Base-by-base conservation (phyloP, 2,888 invertebrate genomes). In the Anodontia alba region DNA sequence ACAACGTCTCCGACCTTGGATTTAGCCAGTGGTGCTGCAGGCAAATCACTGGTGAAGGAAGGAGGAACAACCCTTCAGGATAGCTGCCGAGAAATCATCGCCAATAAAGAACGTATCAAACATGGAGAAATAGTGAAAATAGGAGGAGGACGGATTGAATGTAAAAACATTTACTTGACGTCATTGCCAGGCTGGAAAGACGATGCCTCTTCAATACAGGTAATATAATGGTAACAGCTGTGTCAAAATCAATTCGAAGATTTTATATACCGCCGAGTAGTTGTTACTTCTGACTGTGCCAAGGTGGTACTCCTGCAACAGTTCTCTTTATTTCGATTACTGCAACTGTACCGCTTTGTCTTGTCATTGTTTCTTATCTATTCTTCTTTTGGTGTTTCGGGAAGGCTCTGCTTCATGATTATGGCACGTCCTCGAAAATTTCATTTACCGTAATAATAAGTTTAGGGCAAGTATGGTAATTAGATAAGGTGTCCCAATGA, bases 91-190 rank as follows among this genome's bases (percentile, higher is more conserved):
- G 15, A 33, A 15, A 76, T 57, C 0, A 26, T 54, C 1, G 26
- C 23, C 2, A 76, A 79, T 43, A 57, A 54, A 3, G 29, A 72
- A 8, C 75, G 46, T 20, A 77, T 81, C 1, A 23, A 74, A 26
- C 68, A 23, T 69, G 84, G 81, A n/a, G 77, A 81, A 33, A 62
- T 81, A 33, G 84, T 77, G 31, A 43, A 62, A 7, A 67, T 81
- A 8, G 68, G 49, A 26, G 70, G 69, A 17, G 78, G 78, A n/a
- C 26, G 33, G 0, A 71, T 84, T 17, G 72, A 84, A 72, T 84
- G 84, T 42, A 71, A 69, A 1, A 23, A 67, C 5, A 73, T 84
- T 42, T 81, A 76, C 72, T 57, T 84, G 68, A 84, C 84, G 1
- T 23, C 79, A 33, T 42, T 84, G 31, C 81, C 81, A 12, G 57